These are phyloP conservation scores for Sinella curviseta DNA, from an alignment of 1,140 invertebrate genomes.

Conservation along the genomic window DNA sequence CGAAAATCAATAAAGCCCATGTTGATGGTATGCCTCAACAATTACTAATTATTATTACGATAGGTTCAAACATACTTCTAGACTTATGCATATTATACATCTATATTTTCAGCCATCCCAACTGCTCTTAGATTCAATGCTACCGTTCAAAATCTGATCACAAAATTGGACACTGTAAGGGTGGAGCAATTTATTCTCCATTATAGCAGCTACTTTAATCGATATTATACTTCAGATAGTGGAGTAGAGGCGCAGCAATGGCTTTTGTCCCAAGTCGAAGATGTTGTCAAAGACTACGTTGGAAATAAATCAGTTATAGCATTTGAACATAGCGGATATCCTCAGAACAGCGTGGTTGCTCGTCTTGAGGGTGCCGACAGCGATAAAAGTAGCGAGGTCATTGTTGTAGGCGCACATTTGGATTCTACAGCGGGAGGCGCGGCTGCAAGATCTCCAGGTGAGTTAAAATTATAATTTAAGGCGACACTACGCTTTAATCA, in stretches of 20 bases:
- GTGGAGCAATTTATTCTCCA: not conserved
- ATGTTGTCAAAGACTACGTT: not conserved
- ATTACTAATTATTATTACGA: not conserved
- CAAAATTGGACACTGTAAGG: not conserved
- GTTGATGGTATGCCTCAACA: not conserved
- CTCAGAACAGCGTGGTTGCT: constrained; percentile 30
- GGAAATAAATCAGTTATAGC: not conserved
- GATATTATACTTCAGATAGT: not conserved
- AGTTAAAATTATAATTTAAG: not conserved
- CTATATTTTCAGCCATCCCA: constrained; percentile 3
- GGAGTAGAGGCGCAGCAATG: not conserved
- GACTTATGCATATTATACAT: not conserved
- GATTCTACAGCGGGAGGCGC: not conserved
- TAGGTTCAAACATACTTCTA: not conserved
- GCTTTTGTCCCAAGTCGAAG: not conserved
- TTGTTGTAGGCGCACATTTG: constrained; percentile 35
- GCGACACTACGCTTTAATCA: not conserved
- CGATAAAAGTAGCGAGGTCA: not conserved
- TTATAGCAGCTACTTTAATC: constrained; percentile 1
- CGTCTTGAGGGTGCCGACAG: constrained; percentile 23
- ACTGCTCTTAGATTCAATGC: not conserved
- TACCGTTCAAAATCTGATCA: not conserved
- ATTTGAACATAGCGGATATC: constrained; percentile 10
- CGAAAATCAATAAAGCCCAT: not conserved
- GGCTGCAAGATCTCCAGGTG: not conserved